phyloP scores from a whole-genome alignment of 2,797 vertebrate species.

The Bryconaethiops microstoma region DNA sequence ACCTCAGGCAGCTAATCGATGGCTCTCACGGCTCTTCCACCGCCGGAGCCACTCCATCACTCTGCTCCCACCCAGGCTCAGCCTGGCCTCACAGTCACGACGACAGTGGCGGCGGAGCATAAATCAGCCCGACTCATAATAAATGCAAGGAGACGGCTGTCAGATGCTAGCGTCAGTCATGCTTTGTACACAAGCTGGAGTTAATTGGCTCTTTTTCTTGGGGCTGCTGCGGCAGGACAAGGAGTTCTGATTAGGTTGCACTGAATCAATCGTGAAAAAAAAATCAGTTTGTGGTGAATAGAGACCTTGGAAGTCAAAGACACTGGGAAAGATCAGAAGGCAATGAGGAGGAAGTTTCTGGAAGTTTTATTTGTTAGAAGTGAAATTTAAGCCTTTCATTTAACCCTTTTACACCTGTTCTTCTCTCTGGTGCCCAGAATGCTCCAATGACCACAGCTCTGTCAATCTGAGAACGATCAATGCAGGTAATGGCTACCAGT shows the following conservation, averaged over 20 bases:
- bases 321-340: no score
- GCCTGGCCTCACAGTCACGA: slow-evolving; percentile 24
- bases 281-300: background rate
- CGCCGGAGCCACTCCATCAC: slow-evolving; percentile 36
- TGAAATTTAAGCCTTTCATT: no score
- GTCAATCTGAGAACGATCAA: no score
- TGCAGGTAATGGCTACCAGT: no score
- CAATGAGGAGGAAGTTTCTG: no score
- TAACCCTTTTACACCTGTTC: no score
- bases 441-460: no score
- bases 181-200: slow-evolving; percentile 25
- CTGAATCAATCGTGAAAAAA: slow-evolving; percentile 36
- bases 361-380: no score
- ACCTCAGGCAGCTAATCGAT: slow-evolving; percentile 60
- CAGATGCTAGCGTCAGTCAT: slow-evolving; percentile 28
- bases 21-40: slow-evolving; percentile 43
- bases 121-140: slow-evolving; percentile 61
- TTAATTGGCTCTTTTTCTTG: slow-evolving; percentile 52
- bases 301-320: no score
- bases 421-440: no score
- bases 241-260: slow-evolving; percentile 44
- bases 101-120: slow-evolving; percentile 27
- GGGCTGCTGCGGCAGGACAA: slow-evolving; percentile 24
- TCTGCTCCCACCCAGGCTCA: background rate
- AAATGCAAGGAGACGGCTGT: slow-evolving; percentile 57